A percentile compares a stretch with the other conserved stretches of the same genome.
Evolutionary conservation across 2,888 invertebrate genomes (phyloP).

Genomic region (Malacosoma neustria): DNA sequence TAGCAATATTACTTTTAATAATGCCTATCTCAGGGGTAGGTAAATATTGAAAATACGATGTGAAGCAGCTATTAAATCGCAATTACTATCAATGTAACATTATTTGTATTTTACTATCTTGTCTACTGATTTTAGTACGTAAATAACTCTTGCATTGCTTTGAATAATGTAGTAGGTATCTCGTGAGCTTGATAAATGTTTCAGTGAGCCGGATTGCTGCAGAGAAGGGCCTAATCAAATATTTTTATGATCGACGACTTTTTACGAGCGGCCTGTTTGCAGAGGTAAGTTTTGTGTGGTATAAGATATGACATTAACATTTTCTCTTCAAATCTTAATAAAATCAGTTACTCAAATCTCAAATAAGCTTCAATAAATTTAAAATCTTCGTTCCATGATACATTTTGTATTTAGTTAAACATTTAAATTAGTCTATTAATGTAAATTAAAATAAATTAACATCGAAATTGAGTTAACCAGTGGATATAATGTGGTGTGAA

Average conservation of each 20-base stretch:
- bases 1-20: too few relatives aligned
- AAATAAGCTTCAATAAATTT: too few relatives aligned
- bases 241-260: slow-evolving; percentile 72
- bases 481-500: too few relatives aligned
- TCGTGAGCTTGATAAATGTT: slow-evolving; percentile 53
- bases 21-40: too few relatives aligned
- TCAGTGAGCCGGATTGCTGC: slow-evolving; percentile 53
- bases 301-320: too few relatives aligned
- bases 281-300: slow-evolving; percentile 26
- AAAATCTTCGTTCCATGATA: too few relatives aligned
- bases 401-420: too few relatives aligned
- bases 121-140: slow-evolving; percentile 12
- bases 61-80: background rate
- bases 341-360: too few relatives aligned
- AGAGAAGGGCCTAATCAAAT: slow-evolving; percentile 64
- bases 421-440: too few relatives aligned
- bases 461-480: too few relatives aligned
- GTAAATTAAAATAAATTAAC: too few relatives aligned
- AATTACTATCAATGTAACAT: slow-evolving; percentile 8
- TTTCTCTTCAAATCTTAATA: too few relatives aligned
- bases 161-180: slow-evolving; percentile 26
- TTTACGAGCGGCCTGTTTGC: slow-evolving; percentile 55
- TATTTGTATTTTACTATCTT: slow-evolving; percentile 8
- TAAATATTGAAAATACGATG: background rate
- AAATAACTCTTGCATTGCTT: slow-evolving; percentile 28